A percentile compares a stretch with the other conserved stretches of the same genome.
phyloP scores from a whole-genome alignment of 2,113 vertebrate genomes.

The Vidua chalybeata region DNA sequence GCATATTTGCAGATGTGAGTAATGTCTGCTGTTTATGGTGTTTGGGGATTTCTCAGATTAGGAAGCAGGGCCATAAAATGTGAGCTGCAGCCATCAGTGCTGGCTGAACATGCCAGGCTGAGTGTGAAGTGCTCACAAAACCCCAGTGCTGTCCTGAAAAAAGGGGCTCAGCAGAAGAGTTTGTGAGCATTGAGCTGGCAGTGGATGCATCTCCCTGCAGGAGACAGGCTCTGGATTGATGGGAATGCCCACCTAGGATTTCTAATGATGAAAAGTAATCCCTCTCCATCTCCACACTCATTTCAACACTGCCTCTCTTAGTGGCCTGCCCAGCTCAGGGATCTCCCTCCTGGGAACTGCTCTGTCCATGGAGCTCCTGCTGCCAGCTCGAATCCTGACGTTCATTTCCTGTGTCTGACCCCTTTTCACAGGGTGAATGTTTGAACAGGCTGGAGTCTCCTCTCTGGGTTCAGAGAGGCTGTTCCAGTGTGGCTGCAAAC shows the following conservation, averaged over 20 bases:
- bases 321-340: neutral
- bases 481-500: neutral
- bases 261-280: neutral
- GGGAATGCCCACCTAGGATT: neutral
- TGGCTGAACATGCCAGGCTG: neutral
- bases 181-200: neutral
- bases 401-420: neutral
- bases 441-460: neutral
- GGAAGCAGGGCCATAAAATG: neutral
- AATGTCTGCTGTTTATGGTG: neutral
- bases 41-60: neutral
- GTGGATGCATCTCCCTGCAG: neutral
- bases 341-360: neutral
- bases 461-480: neutral
- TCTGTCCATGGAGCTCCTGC: neutral
- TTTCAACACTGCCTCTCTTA: neutral
- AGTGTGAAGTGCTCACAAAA: neutral
- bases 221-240: neutral
- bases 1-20: neutral
- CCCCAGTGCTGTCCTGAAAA: neutral
- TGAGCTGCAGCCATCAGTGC: neutral
- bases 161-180: neutral
- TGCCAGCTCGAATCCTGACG: neutral
- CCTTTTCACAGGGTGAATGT: neutral
- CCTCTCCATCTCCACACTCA: neutral